phyloP scores from a whole-genome alignment of 2,888 invertebrate species.

The Trachelus tabidus region DNA sequence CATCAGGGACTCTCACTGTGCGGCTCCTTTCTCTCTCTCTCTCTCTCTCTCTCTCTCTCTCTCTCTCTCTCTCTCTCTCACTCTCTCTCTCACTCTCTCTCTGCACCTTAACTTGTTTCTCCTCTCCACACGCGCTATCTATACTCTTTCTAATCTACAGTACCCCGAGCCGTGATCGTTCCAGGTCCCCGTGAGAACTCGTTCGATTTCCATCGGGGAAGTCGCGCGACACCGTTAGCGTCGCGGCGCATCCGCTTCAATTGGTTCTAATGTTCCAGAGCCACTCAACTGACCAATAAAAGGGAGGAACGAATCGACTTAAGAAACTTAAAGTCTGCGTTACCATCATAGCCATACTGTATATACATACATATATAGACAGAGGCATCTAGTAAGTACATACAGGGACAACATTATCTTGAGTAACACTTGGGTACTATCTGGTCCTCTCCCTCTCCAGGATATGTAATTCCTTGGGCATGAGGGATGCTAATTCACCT shows the following conservation, averaged over 20 bases:
- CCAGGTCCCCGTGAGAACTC: not conserved
- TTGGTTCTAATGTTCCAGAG: not conserved
- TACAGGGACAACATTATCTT: not conserved
- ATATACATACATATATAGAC: not conserved
- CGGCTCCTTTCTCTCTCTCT: constrained; percentile 7
- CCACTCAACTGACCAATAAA: not conserved
- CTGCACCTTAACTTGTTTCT: not conserved
- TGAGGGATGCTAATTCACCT: not conserved
- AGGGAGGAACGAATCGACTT: not conserved
- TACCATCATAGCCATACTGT: not conserved
- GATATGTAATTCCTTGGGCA: not conserved
- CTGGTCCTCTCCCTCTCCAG: not conserved
- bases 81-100: constrained; percentile 9
- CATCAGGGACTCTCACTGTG: not conserved
- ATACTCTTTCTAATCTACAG: not conserved
- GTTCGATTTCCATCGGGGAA: not conserved
- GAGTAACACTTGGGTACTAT: not conserved
- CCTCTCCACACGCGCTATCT: not conserved
- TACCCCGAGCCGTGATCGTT: not conserved
- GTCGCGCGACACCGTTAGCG: not conserved
- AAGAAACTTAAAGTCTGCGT: not conserved
- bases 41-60: not conserved
- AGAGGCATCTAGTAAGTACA: not conserved
- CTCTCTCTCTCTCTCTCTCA: not conserved
- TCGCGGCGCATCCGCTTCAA: not conserved